These are phyloP conservation scores for Pteronotus mesoamericanus DNA, from an alignment of 2,797 vertebrate species.

Conservation along the genomic window DNA sequence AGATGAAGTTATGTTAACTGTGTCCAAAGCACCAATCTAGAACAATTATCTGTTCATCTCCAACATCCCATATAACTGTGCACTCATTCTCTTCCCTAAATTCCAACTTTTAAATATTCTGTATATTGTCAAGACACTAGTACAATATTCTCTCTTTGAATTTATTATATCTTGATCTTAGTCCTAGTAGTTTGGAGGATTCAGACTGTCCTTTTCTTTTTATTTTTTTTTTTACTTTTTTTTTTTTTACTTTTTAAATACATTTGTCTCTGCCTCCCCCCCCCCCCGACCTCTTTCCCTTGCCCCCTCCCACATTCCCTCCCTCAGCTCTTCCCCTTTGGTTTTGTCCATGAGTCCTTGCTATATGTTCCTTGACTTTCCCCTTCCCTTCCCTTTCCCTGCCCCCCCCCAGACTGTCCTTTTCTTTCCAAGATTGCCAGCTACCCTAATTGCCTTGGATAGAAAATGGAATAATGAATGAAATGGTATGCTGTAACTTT, in stretches of 20 bases:
- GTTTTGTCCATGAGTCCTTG: no score
- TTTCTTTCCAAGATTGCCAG: not conserved
- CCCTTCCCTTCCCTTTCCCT: no score
- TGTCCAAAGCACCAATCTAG: not conserved
- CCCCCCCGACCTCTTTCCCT: no score
- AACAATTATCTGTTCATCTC: not conserved
- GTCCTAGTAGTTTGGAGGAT: not conserved
- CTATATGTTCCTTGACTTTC: no score
- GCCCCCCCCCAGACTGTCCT: not conserved
- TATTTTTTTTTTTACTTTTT: no score
- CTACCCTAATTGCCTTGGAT: not conserved
- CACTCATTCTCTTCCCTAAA: not conserved
- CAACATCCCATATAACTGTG: not conserved
- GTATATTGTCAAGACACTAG: not conserved
- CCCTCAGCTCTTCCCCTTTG: no score
- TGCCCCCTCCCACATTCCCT: no score
- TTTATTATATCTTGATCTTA: no score
- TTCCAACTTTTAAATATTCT: not conserved
- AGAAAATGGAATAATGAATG: not conserved
- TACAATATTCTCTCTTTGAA: not conserved
- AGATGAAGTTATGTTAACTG: not conserved
- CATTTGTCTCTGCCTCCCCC: no score
- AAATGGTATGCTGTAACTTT: not conserved
- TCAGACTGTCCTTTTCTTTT: not conserved
- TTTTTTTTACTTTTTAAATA: no score